These are phyloP conservation scores for Acrocephalus scirpaceus DNA, from an alignment of 2,797 vertebrate genomes.

Conservation along the genomic window DNA sequence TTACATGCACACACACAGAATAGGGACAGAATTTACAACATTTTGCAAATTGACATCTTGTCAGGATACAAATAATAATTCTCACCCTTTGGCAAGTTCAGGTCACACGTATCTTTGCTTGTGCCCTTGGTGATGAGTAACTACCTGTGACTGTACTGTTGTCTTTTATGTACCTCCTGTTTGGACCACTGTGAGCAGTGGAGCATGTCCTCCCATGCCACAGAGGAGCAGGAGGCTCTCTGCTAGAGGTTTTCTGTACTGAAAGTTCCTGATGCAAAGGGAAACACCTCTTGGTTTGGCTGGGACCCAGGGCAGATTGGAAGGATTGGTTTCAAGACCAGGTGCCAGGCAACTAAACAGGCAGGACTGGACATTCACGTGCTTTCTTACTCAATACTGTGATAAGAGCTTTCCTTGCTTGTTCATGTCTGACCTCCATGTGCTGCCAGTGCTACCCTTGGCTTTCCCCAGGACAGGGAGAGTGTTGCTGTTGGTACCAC, in stretches of 20 bases:
- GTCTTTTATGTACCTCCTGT: neutral
- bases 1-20: neutral
- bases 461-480: neutral
- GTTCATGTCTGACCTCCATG: neutral
- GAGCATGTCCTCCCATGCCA: neutral
- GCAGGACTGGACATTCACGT: neutral
- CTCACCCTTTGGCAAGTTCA: neutral
- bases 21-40: neutral
- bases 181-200: fast-evolving
- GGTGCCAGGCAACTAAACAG: neutral
- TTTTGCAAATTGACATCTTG: neutral
- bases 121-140: neutral
- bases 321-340: neutral
- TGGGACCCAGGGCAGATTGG: neutral
- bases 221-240: neutral
- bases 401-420: neutral
- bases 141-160: neutral
- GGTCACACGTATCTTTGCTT: neutral
- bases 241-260: neutral
- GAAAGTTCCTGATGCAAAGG: neutral
- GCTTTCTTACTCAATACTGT: neutral
- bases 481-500: neutral
- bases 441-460: neutral
- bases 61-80: neutral
- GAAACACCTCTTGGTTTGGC: neutral